A percentile compares a stretch with the other conserved stretches of the same genome.
Evolutionary conservation across 2,888 invertebrate genomes (phyloP).

Genomic region (Lucinisca nassula): DNA sequence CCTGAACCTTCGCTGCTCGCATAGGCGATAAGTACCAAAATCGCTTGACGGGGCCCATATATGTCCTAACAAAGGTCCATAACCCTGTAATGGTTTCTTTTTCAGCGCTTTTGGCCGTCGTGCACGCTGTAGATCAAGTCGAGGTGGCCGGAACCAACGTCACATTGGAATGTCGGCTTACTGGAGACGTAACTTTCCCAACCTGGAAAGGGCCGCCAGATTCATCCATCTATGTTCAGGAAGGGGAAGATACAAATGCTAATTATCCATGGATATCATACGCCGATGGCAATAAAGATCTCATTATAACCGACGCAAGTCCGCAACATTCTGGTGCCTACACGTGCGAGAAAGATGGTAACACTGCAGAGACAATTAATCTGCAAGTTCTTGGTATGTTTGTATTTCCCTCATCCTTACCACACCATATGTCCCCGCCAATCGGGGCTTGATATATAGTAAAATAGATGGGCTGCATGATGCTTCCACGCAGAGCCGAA

Average conservation of each 20-base stretch:
- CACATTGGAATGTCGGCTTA: neutral
- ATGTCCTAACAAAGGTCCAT: too few species aligned
- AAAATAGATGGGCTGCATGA: too few species aligned
- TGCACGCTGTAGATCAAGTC: neutral
- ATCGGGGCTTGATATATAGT: too few species aligned
- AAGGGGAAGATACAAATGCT: neutral
- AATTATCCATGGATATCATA: neutral
- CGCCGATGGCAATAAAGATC: neutral
- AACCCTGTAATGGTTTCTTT: neutral
- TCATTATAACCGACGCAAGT: neutral
- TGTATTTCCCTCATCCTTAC: too few species aligned
- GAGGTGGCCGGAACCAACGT: neutral
- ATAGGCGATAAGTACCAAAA: too few species aligned
- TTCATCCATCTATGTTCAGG: neutral
- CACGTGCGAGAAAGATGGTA: neutral
- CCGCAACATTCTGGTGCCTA: neutral
- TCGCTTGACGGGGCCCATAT: too few species aligned
- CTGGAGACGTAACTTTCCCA: neutral
- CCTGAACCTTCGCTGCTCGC: too few species aligned
- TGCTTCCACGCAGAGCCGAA: too few species aligned
- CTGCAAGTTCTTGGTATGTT: neutral
- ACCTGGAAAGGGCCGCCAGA: neutral
- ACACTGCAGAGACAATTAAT: neutral
- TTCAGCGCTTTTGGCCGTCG: neutral
- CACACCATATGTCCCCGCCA: too few species aligned